phyloP scores from a whole-genome alignment of 2,797 vertebrate species.

The Propithecus deckenii region DNA sequence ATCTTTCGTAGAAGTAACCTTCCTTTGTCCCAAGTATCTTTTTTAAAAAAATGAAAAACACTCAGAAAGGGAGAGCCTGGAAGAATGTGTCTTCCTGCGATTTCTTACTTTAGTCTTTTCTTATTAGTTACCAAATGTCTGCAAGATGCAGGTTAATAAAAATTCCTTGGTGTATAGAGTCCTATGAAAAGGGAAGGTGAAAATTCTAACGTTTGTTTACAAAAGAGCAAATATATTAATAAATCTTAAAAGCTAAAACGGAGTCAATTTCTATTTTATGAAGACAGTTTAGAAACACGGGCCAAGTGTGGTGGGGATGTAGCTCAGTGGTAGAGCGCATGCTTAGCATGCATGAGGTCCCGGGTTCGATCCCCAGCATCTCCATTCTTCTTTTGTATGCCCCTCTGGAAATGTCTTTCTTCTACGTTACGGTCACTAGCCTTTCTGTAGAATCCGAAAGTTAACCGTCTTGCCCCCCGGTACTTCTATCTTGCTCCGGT shows the following conservation, averaged over 20 bases:
- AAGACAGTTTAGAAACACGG: fast-evolving
- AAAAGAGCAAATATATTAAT: neutral
- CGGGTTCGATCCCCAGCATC: slow-evolving; percentile 84
- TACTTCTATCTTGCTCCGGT: neutral
- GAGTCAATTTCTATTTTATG: neutral
- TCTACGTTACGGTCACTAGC: fast-evolving
- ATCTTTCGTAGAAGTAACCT: neutral
- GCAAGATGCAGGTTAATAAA: neutral
- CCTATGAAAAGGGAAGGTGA: fast-evolving
- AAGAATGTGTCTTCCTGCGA: neutral
- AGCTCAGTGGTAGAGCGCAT: slow-evolving; percentile 84
- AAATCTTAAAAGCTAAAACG: fast-evolving
- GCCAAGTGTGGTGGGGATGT: slow-evolving; percentile 22
- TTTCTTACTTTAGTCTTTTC: neutral
- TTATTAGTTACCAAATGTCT: neutral
- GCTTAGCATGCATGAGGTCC: slow-evolving; percentile 85
- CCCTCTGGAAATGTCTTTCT: fast-evolving
- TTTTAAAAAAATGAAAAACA: neutral
- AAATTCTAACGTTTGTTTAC: fast-evolving
- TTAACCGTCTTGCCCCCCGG: neutral
- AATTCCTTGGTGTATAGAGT: neutral
- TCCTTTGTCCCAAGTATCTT: neutral
- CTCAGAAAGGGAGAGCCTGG: neutral
- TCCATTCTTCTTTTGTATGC: neutral
- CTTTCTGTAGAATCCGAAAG: neutral